phyloP scores from a whole-genome alignment of 2,888 invertebrate genomes.

The Linnaemya vulpina region DNA sequence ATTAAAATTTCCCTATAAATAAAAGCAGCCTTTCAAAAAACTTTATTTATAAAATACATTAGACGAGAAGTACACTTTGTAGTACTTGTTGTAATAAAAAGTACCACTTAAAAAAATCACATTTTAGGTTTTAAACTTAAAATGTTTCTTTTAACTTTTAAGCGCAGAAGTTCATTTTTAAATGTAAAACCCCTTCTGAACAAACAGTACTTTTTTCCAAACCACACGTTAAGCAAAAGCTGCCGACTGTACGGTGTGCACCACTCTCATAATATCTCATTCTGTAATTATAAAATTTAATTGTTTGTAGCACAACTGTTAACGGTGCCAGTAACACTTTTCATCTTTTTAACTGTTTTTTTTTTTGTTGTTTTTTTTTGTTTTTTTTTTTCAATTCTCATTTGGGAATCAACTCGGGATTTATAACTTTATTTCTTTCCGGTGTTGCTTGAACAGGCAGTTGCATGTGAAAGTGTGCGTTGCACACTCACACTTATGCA shows the following conservation, averaged over 20 bases:
- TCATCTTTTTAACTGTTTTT: not conserved
- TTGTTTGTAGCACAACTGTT: constrained; percentile 12
- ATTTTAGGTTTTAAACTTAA: no score
- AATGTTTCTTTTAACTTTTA: no score
- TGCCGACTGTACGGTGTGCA: not conserved
- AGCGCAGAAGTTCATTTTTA: no score
- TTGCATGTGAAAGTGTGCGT: not conserved
- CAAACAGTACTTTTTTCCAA: not conserved
- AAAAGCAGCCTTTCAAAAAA: no score
- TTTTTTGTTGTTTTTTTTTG: no score
- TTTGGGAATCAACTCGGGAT: not conserved
- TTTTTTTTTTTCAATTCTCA: constrained; percentile 1
- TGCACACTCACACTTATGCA: constrained; percentile 10
- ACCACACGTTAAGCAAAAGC: not conserved
- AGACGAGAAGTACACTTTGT: no score
- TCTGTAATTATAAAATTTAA: not conserved
- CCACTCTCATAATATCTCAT: not conserved
- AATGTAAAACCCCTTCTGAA: not conserved
- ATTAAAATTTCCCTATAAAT: no score
- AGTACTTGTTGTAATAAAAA: no score
- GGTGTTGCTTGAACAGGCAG: constrained; percentile 43
- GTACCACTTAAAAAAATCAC: no score
- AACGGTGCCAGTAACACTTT: constrained; percentile 21
- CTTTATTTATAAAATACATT: no score
- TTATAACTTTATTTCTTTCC: constrained; percentile 57